Base-by-base conservation (phyloP, 2,113 vertebrate species). In the Aptenodytes forsteri region DNA sequence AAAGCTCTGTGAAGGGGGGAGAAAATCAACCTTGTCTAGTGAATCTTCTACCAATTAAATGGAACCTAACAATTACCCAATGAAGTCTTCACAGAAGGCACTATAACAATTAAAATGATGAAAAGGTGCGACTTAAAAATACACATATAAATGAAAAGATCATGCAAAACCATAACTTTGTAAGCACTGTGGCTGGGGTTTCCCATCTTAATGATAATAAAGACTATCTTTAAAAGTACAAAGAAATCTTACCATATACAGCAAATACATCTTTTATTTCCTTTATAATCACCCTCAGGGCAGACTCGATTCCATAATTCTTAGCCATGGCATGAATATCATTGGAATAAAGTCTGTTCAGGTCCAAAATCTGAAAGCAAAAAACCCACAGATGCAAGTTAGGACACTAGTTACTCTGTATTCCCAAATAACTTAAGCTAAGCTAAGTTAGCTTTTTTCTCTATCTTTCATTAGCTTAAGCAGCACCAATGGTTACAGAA, bases 181-280 rank as follows among this genome's bases (percentile, higher is more conserved):
- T 34, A 70, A 84, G 49, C 10, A 40, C 21, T 8, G 13, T n/a
- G 66, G 27, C 6, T 91, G 32, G 8, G 13, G 61, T 70, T 91
- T 92, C n/a, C 30, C 32, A 62, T 22, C 47, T 75, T 49, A 40
- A 34, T 25, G 18, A 8, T 47, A 91, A 69, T 54, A 65, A 55
- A 70, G 32, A 25, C 16, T 44, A 23, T 7, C 52, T 78, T 71
- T 40, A 72, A 79, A 91, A 69, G 67, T 10, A 46, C 9, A 16
- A 76, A 42, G 16, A 54, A 67, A 21, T 72, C 94, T 92, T 98
- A 99, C 99, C 99, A 13, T 99, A 99, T 44, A 99, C 99, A 6
- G 99, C 99, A 96, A 99, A 99, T 52, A 99, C 99, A n/a, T 99
- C 99, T 97, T 99, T 99, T 96, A 99, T 99, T 97, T 99, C 99